phyloP scores from a whole-genome alignment of 1,140 invertebrate genomes.

The Camponotus pennsylvanicus region DNA sequence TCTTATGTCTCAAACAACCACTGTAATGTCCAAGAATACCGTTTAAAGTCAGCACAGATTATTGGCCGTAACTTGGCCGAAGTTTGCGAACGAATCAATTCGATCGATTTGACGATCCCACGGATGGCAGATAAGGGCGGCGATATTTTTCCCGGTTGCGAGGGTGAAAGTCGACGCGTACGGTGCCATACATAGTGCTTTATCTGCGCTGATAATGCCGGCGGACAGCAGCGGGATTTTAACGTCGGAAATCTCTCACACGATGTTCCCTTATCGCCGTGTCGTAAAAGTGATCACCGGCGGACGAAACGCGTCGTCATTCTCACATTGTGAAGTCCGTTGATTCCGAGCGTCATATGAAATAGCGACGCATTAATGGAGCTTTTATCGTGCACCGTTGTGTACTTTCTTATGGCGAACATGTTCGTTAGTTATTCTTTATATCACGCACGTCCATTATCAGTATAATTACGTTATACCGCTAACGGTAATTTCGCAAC shows the following conservation, averaged over 20 bases:
- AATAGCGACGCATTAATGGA: slow-evolving; percentile 65
- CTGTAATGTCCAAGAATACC: not conserved
- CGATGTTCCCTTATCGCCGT: slow-evolving; percentile 57
- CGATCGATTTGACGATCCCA: slow-evolving; percentile 30
- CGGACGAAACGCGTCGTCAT: slow-evolving; percentile 59
- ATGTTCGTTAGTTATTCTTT: not conserved
- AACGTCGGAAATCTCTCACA: slow-evolving; percentile 55
- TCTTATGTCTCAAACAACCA: not conserved
- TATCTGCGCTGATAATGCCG: slow-evolving; percentile 60
- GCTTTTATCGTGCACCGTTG: slow-evolving; percentile 30
- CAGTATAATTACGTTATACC: not conserved
- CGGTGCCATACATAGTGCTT: slow-evolving; percentile 37
- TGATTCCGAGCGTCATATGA: slow-evolving; percentile 41
- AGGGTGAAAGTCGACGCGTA: slow-evolving; percentile 9
- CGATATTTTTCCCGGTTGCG: slow-evolving; percentile 37
- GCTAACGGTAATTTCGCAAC: not conserved
- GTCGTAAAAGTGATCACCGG: slow-evolving; percentile 57
- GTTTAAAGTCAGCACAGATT: slow-evolving; percentile 1
- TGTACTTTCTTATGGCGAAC: slow-evolving; percentile 27
- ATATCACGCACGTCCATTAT: not conserved
- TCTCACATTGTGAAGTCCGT: slow-evolving; percentile 54
- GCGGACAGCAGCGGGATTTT: slow-evolving; percentile 46
- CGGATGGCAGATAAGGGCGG: slow-evolving; percentile 1
- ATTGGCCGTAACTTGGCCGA: slow-evolving; percentile 22
- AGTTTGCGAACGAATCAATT: slow-evolving; percentile 54